Evolutionary conservation across 2,888 invertebrate species (phyloP), one percentile per base, ranked within the genome.

Genomic region (Lysandra coridon): DNA sequence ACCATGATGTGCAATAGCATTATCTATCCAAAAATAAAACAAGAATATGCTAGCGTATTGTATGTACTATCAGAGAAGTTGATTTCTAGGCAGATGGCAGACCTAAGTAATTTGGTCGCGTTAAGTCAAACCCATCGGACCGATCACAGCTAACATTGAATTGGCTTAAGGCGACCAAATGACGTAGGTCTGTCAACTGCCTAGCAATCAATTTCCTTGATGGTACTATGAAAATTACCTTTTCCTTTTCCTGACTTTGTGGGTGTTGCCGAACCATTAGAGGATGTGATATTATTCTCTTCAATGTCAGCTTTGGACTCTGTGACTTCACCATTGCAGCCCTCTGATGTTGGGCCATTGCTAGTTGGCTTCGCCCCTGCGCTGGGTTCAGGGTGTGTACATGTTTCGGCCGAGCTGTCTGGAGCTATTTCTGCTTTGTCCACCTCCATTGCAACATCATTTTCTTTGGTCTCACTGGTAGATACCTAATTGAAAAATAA

Each of bases 241-340:
- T 92, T 91, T 73, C 86, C 87, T 84, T 92, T 93, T 79, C 92
- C 93, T 49, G 83, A 82, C 79, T 93, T 92, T 0, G 82, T 82
- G 12, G 89, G 89, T 69, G 90, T 90, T n/a, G 90, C 87, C 78
- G 95, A 94, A 2, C 95, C 96, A 88, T 95, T 95, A 0, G 95
- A 94, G 1, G 94, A 95, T 23, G 92, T 91, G 75, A 94, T 94
- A 81, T 95, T 94, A 81, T 87, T 90, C 69, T 92, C 93, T 83
- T 91, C 93, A 10, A 88, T 88, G 78, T 87, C 92, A 81, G 84
- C 85, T 82, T 93, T 93, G 0, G 95, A 94, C 78, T 91, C 93
- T 7, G 92, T 89, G 64, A 95, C 94, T 80, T 95, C 95, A 77
- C 94, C 94, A 81, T 95, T 95, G 83, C 92, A 93, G 4, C 84